Conservation (phyloP, 1,140 invertebrate species). For the Adelges cooleyi region DNA sequence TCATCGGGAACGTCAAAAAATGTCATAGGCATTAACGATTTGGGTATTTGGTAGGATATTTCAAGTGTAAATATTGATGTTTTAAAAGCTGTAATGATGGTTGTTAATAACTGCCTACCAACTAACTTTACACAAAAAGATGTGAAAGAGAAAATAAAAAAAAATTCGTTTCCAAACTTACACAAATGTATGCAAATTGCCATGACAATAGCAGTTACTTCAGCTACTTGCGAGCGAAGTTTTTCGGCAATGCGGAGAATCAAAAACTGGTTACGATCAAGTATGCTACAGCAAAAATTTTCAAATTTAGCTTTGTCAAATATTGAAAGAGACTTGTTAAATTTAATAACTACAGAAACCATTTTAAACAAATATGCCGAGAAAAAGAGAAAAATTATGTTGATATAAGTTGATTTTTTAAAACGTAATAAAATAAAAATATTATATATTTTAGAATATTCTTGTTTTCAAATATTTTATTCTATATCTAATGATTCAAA, state of each 20-base stretch:
- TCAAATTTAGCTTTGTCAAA: not conserved
- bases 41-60: not conserved
- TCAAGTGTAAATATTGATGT: not conserved
- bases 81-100: not conserved
- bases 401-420: not conserved
- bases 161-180: not conserved
- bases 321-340: not conserved
- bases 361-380: not conserved
- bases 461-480: too few species aligned
- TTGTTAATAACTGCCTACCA: not conserved
- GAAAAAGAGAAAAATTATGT: not conserved
- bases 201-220: not conserved
- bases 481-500: too few species aligned
- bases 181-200: not conserved
- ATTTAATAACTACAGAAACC: not conserved
- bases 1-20: too few species aligned
- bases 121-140: not conserved
- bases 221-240: not conserved
- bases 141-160: not conserved
- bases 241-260: not conserved
- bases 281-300: not conserved
- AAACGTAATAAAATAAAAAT: not conserved
- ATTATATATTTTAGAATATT: too few species aligned
- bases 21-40: too few species aligned
- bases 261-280: not conserved